Conservation (phyloP, 2,888 invertebrate species). For the Sialis fuliginosa region DNA sequence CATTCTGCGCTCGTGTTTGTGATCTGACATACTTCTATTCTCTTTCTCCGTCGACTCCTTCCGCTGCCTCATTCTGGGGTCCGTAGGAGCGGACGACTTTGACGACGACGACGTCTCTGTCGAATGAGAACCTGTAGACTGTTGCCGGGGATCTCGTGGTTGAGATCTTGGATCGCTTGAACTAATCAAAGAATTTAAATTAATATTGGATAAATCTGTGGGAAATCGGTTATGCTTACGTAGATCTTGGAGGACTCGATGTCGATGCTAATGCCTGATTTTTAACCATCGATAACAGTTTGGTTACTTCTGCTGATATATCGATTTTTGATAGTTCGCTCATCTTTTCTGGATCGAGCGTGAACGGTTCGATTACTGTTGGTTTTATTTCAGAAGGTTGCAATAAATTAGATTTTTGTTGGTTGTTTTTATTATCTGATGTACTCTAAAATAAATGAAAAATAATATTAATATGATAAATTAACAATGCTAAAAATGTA, state of each 20-base stretch:
- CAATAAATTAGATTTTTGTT: neutral
- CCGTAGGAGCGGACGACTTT: slow-evolving; percentile 7
- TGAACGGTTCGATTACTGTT: slow-evolving; percentile 31
- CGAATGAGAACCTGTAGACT: neutral
- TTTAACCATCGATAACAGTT: slow-evolving; percentile 40
- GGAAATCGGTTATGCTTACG: slow-evolving; percentile 4
- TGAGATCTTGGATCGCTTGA: slow-evolving; percentile 1
- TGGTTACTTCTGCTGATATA: slow-evolving; percentile 54
- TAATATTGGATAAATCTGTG: slow-evolving; percentile 1
- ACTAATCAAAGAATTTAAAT: no score
- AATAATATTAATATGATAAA: no score
- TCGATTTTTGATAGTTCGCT: slow-evolving; percentile 57
- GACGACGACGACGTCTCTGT: neutral
- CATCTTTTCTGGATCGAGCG: slow-evolving; percentile 19
- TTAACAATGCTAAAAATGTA: no score
- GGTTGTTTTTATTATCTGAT: no score
- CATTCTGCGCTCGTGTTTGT: slow-evolving; percentile 21
- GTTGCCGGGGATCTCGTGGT: slow-evolving; percentile 6
- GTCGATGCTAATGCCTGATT: slow-evolving; percentile 5
- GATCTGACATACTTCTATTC: slow-evolving; percentile 5
- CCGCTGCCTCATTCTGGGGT: slow-evolving; percentile 10
- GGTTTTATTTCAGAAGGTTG: slow-evolving; percentile 26
- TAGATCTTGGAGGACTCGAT: neutral
- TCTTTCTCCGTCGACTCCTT: slow-evolving; percentile 7
- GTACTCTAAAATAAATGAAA: no score